These are phyloP conservation scores for Drosophila pruinosa DNA, from an alignment of 1,140 invertebrate genomes.

Conservation along the genomic window DNA sequence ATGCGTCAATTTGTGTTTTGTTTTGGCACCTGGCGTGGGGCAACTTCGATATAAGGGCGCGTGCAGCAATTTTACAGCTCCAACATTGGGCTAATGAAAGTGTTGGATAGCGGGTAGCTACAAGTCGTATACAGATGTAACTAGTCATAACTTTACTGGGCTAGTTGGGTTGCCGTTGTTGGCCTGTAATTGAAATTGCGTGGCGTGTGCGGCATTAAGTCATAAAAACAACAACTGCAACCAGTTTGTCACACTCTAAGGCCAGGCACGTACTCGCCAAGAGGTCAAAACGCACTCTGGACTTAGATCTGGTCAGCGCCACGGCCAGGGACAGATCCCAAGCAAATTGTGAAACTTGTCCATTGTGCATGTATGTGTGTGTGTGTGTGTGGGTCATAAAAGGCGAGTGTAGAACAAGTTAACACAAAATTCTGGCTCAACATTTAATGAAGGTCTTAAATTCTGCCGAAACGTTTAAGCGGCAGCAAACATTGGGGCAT, in stretches of 20 bases:
- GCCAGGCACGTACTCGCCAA: constrained; percentile 78
- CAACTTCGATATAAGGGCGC: constrained; percentile 27
- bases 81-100: constrained; percentile 55
- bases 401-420: constrained; percentile 72
- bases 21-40: constrained; percentile 55
- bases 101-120: constrained; percentile 15
- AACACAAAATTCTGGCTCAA: constrained; percentile 65
- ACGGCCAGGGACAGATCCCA: constrained; percentile 1
- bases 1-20: constrained; percentile 39
- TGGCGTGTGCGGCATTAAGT: constrained; percentile 77
- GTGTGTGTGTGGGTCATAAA: constrained; percentile 64
- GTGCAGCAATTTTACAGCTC: constrained; percentile 47
- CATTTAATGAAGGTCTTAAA: constrained; percentile 68
- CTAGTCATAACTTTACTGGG: constrained; percentile 10
- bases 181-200: constrained; percentile 75
- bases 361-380: constrained; percentile 24
- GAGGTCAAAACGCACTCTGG: constrained; percentile 77
- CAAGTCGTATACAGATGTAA: constrained; percentile 42
- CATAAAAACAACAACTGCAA: constrained; percentile 62
- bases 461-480: constrained; percentile 61
- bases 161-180: constrained; percentile 18
- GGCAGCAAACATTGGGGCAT: constrained; percentile 26
- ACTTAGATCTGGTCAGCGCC: constrained; percentile 34
- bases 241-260: constrained; percentile 82
- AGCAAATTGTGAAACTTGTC: constrained; percentile 64